Conservation (phyloP, 2,113 vertebrate species). For the Lipophrys pholis region DNA sequence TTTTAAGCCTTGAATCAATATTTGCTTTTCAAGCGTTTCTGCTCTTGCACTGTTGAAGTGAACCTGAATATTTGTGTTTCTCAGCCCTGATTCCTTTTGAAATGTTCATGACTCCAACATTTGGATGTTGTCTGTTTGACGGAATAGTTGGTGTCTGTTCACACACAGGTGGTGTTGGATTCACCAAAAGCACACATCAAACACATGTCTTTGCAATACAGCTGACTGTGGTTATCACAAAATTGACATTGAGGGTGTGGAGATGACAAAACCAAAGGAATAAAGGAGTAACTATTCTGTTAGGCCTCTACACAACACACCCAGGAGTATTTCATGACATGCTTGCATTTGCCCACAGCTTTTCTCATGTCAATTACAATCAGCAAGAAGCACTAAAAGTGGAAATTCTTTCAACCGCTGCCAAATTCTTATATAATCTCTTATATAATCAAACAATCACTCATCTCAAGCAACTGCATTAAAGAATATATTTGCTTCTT, state of each 20-base stretch:
- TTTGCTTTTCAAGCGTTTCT: conserved; percentile 51
- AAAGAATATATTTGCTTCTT: too few species aligned
- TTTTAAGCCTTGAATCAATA: conserved; percentile 52
- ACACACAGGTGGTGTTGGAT: conserved; percentile 4
- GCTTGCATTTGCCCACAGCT: too few species aligned
- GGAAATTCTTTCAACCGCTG: too few species aligned
- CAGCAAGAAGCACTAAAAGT: too few species aligned
- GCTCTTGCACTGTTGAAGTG: conserved; percentile 15
- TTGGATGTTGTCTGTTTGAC: not conserved
- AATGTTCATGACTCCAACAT: not conserved
- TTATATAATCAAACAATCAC: too few species aligned
- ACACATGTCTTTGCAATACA: not conserved
- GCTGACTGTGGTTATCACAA: not conserved
- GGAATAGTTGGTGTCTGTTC: not conserved
- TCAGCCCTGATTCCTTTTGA: conserved; percentile 1
- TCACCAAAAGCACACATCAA: not conserved
- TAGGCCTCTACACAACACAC: not conserved
- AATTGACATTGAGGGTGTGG: conserved; percentile 16
- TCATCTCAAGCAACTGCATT: too few species aligned
- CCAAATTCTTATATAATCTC: too few species aligned
- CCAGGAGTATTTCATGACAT: too few species aligned
- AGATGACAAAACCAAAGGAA: not conserved
- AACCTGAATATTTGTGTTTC: conserved; percentile 39
- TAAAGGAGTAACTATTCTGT: not conserved
- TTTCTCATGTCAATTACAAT: too few species aligned